These are phyloP conservation scores for Zeugodacus cucurbitae DNA, from an alignment of 1,140 invertebrate species.

Conservation along the genomic window DNA sequence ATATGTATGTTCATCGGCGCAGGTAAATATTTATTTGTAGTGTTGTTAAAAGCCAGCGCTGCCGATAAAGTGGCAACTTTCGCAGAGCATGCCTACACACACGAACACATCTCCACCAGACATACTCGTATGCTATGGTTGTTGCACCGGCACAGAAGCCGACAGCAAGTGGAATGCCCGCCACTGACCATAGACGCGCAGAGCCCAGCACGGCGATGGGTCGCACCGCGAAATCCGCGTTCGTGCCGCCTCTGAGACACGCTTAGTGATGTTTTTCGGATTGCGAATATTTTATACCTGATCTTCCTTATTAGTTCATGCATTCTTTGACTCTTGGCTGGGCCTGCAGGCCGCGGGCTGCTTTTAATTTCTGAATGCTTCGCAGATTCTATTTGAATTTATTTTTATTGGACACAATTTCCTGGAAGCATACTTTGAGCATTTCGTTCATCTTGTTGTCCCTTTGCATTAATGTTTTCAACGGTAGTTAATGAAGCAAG, in stretches of 20 bases:
- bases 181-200: neutral
- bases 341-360: neutral
- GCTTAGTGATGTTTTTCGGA: neutral
- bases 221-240: neutral
- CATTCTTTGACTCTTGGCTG: neutral
- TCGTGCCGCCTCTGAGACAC: neutral
- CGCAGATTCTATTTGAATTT: slow-evolving; percentile 39
- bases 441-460: slow-evolving; percentile 14
- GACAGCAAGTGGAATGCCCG: slow-evolving; percentile 28
- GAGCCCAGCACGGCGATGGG: neutral
- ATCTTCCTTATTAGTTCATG: slow-evolving; percentile 22
- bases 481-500: slow-evolving; percentile 30
- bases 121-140: neutral
- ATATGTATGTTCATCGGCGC: neutral
- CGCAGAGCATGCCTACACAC: neutral
- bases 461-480: slow-evolving; percentile 29
- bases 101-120: neutral
- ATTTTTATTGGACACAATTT: slow-evolving; percentile 38
- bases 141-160: slow-evolving; percentile 21
- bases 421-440: neutral
- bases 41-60: neutral
- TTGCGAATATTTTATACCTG: neutral
- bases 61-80: neutral
- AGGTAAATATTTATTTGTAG: slow-evolving; percentile 15
- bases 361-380: slow-evolving; percentile 37